phyloP scores from a whole-genome alignment of 2,888 invertebrate species.

The Hemithea aestivaria region DNA sequence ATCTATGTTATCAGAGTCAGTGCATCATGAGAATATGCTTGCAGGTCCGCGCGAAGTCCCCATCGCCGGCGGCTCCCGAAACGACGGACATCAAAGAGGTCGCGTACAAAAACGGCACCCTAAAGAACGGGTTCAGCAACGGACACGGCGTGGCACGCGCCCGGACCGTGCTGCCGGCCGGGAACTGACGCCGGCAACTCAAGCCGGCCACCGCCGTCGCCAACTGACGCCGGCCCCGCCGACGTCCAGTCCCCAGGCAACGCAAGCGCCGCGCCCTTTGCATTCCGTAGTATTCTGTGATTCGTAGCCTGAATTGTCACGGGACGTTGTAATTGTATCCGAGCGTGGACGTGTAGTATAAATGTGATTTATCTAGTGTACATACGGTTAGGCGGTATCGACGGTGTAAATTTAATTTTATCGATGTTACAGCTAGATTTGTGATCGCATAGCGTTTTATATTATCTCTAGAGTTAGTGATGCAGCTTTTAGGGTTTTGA shows the following conservation, averaged over 20 bases:
- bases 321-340: slow-evolving; percentile 21
- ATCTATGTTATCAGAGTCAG: too few species aligned
- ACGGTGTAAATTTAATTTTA: slow-evolving; percentile 73
- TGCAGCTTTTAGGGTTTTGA: slow-evolving; percentile 20
- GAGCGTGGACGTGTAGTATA: slow-evolving; percentile 31
- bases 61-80: slow-evolving; percentile 38
- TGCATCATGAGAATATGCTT: background rate
- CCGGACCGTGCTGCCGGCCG: slow-evolving; percentile 67
- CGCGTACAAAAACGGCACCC: slow-evolving; percentile 54
- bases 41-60: slow-evolving; percentile 52
- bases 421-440: slow-evolving; percentile 62
- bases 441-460: slow-evolving; percentile 68
- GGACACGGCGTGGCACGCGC: slow-evolving; percentile 53
- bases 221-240: slow-evolving; percentile 9
- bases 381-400: slow-evolving; percentile 64
- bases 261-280: slow-evolving; percentile 29
- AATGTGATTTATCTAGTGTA: slow-evolving; percentile 75
- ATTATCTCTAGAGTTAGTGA: slow-evolving; percentile 23
- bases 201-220: slow-evolving; percentile 19
- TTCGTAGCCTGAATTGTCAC: slow-evolving; percentile 38
- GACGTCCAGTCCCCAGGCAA: too few species aligned
- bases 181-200: slow-evolving; percentile 59
- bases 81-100: slow-evolving; percentile 46
- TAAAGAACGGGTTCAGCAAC: slow-evolving; percentile 64
- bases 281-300: slow-evolving; percentile 56